Conservation (phyloP, 2,888 invertebrate genomes). For the Galerucella calmariensis region DNA sequence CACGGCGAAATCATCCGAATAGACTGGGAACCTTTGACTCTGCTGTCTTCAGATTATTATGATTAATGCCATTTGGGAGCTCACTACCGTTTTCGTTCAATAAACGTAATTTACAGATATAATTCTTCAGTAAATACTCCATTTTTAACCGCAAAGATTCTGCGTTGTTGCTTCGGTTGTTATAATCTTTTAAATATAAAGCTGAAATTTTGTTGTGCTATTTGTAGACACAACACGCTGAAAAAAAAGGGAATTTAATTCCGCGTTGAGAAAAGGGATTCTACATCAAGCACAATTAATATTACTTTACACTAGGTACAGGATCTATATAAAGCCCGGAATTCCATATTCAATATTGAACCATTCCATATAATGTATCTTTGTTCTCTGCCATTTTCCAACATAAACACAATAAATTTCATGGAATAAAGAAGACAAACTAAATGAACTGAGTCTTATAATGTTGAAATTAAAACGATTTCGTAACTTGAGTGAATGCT, state of each 20-base stretch:
- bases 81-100: slow-evolving; percentile 23
- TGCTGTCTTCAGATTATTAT: slow-evolving; percentile 31
- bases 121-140: slow-evolving; percentile 17
- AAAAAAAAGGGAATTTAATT: neutral
- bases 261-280: neutral
- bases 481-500: too few species aligned
- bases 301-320: neutral
- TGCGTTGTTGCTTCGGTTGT: neutral
- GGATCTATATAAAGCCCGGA: neutral
- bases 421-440: too few species aligned
- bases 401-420: too few species aligned
- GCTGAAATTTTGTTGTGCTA: neutral
- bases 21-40: slow-evolving; percentile 26
- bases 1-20: slow-evolving; percentile 21
- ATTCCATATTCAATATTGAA: neutral
- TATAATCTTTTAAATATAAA: neutral
- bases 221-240: neutral
- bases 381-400: too few species aligned
- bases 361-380: too few species aligned
- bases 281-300: slow-evolving; percentile 1
- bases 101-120: slow-evolving; percentile 24
- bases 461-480: too few species aligned
- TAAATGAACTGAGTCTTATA: too few species aligned
- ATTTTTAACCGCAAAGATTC: neutral
- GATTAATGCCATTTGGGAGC: slow-evolving; percentile 19